Conservation (phyloP, 23 tunicate species). For the Styela clava region DNA sequence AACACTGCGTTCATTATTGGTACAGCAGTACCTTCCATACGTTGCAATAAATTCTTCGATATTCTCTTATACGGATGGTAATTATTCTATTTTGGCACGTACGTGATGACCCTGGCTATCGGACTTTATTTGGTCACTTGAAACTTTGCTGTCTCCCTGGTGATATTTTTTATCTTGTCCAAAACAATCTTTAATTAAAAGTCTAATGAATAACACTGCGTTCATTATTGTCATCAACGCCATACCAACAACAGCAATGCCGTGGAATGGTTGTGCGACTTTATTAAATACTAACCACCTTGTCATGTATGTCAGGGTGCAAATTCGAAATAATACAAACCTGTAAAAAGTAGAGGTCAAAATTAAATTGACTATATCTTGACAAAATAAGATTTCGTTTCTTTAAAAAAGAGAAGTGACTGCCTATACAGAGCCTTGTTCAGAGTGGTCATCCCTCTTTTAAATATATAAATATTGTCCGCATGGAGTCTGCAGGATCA, state of each 20-base stretch:
- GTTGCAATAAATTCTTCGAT: not conserved
- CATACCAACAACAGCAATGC: conserved; percentile 65
- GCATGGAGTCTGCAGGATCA: too few species aligned
- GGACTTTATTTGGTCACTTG: not conserved
- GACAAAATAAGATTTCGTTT: too few species aligned
- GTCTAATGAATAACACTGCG: conserved; percentile 52
- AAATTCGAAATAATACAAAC: conserved; percentile 57
- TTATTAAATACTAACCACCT: conserved; percentile 50
- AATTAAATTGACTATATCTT: too few species aligned
- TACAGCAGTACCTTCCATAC: too few species aligned
- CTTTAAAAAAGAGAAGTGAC: too few species aligned
- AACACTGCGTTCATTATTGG: conserved; percentile 54
- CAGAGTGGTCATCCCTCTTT: too few species aligned
- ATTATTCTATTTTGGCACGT: not conserved
- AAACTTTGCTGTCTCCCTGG: not conserved
- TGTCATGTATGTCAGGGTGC: conserved; percentile 61
- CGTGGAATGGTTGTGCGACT: conserved; percentile 33
- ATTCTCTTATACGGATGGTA: too few species aligned
- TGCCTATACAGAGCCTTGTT: too few species aligned
- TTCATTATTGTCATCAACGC: conserved; percentile 63
- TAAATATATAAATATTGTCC: too few species aligned
- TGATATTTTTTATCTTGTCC: conserved; percentile 8
- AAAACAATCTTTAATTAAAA: conserved; percentile 54
- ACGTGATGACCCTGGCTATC: not conserved
- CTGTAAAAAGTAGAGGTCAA: not conserved